Conservation (phyloP, 2,888 invertebrate species). For the Desoria tigrina region DNA sequence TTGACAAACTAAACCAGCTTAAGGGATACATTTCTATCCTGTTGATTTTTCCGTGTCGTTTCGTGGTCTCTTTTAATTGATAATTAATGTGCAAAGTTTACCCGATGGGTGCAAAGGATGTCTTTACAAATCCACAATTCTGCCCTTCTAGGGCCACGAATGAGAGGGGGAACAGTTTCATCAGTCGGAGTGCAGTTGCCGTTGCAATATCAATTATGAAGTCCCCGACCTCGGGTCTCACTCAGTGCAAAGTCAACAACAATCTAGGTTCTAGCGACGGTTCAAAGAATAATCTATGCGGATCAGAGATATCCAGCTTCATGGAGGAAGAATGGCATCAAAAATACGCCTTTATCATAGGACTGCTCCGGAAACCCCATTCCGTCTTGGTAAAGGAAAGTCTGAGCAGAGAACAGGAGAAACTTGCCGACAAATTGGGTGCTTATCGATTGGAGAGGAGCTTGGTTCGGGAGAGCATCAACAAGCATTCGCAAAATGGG, state of each 20-base stretch:
- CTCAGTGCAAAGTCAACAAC: too few species aligned
- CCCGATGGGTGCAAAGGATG: conserved; percentile 51
- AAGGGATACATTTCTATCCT: too few species aligned
- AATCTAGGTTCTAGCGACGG: too few species aligned
- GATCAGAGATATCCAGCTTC: background rate
- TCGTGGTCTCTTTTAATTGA: background rate
- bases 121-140: conserved; percentile 49
- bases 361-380: conserved; percentile 49
- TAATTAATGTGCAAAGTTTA: background rate
- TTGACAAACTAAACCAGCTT: too few species aligned
- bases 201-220: conserved; percentile 1
- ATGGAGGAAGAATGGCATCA: conserved; percentile 52
- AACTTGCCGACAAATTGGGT: conserved; percentile 46
- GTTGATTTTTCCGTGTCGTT: too few species aligned
- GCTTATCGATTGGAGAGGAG: conserved; percentile 49
- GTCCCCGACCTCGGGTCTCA: background rate
- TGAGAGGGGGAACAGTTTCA: background rate
- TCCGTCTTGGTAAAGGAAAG: conserved; percentile 49
- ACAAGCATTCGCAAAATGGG: conserved; percentile 46
- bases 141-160: background rate
- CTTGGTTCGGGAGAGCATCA: conserved; percentile 44
- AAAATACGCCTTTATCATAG: conserved; percentile 52
- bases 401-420: conserved; percentile 42
- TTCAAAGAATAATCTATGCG: background rate
- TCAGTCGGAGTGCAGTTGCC: background rate